Percentiles rank a stretch among this genome's conserved stretches.
Conservation (phyloP, 2,113 vertebrate genomes). For the Rhinolophus ferrumequinum region DNA sequence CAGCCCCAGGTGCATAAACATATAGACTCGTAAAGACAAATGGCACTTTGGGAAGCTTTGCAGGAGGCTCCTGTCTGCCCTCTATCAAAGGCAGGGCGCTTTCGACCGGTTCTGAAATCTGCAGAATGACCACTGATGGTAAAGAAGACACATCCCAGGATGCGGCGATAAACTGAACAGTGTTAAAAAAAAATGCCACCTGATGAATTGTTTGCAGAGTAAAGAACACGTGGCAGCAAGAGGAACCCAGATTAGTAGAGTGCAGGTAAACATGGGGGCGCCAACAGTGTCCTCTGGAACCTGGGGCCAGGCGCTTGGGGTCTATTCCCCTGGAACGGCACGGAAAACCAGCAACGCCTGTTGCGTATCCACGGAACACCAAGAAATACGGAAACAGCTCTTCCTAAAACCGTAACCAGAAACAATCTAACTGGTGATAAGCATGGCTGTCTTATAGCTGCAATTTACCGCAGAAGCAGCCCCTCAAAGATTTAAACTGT, state of each 20-base stretch:
- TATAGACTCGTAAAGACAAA: no score
- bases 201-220: background rate
- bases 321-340: background rate
- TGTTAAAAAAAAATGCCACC: background rate
- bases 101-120: background rate
- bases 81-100: background rate
- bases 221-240: background rate
- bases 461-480: no score
- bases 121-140: background rate
- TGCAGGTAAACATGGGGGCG: accelerated
- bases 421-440: accelerated
- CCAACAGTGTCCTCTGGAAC: accelerated
- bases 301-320: accelerated
- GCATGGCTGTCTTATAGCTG: accelerated
- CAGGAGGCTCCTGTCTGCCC: background rate
- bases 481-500: background rate
- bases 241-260: background rate
- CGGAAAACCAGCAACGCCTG: background rate
- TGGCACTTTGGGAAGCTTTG: background rate
- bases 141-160: background rate
- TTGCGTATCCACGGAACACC: accelerated
- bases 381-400: accelerated
- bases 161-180: background rate
- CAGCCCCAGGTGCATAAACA: background rate
- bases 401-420: accelerated